Base-by-base conservation (phyloP, 2,888 invertebrate genomes). In the Ptychoptera albimana region DNA sequence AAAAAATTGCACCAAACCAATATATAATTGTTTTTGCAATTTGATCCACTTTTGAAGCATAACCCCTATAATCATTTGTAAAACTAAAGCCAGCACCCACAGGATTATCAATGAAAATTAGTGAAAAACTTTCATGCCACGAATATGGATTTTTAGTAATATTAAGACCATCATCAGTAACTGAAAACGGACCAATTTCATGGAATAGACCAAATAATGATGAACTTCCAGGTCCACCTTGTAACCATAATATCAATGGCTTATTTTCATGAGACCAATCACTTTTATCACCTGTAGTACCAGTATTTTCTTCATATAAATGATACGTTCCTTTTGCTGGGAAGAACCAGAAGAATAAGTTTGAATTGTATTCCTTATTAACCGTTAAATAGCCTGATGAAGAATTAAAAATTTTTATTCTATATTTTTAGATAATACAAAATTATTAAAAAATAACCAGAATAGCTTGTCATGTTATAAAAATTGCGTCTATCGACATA, bases 271-370 rank as follows among this genome's bases (percentile, higher is more conserved):
- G 60, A 1, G 67, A 59, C 54, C 68, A 32, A 16, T 40, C 13
- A 9, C 59, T 56, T 51, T 69, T 68, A 15, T 56, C 70, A 2
- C 70, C 70, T 50, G 79, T 73, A 32, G 48, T 44, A 1, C 31
- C 42, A 2, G 50, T 38, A 12, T 67, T 80, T 44, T 74, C 65
- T 1, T 57, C 53, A 46, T 62, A 66, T 2, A 53, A 49, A 1
- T 66, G 57, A 45, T 69, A 64, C 1, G 68, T 47, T 0, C 62
- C 56, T 41, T 59, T 44, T 55, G 62, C 1, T 1, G 85, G 85
- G 55, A 87, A 85, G 56, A 81, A 87, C 87, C 87, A 87, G 64
- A 88, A 87, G 64, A 83, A 88, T 55, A 82, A 60, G 58, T 87
- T 84, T 2, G 84, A 82, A 54, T 79, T 72, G 54, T 70, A 75